Evolutionary conservation across 2,888 invertebrate species (phyloP), one percentile per base, ranked within the genome.

Genomic region (Volucella bombylans): DNA sequence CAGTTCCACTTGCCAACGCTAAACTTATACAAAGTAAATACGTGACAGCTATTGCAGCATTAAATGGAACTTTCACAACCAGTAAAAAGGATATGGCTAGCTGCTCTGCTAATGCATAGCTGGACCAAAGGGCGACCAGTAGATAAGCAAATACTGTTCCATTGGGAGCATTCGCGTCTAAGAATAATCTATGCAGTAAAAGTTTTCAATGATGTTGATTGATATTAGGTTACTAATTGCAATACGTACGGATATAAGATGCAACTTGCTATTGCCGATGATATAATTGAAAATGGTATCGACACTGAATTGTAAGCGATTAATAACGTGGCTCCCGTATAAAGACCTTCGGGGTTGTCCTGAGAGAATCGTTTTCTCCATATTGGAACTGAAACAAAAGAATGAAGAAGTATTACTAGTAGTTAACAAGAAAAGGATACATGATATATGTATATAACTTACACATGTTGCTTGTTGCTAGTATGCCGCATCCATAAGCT

Each of bases 311-410:
- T 95, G 91, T 97, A 97, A 0, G 97, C 95, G 0, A 97, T 92
- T 0, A 98, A 92, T 88, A 98, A 94, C 86, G 97, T 94, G 0
- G 96, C 95, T 0, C 98, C 98, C 3, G 96, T 95, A 90, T 98
- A 98, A 0, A 97, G 92, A 0, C 97, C 97, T 91, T 97, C 97
- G 68, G 97, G 95, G 0, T 96, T 95, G 89, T 98, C 98, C 90
- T 98, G 97, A 87, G 97, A 97, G 91, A 97, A 98, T 50, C 97
- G 93, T n/a, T 96, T 97, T n/a, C 98, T 93, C 92, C 96, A 96
- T 43, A 94, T 94, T 3, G 96, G 95, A 92, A 95, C 96, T 96
- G 89, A 15, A 92, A 83, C 54, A 57, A 68, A 72, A 38, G 9
- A 4, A 11, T 8, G 8, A 47, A 49, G 68, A 64, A 12, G 31